Evolutionary conservation across 1,140 invertebrate species (phyloP), one percentile per base, ranked within the genome.

Genomic region (Nephotettix cincticeps): DNA sequence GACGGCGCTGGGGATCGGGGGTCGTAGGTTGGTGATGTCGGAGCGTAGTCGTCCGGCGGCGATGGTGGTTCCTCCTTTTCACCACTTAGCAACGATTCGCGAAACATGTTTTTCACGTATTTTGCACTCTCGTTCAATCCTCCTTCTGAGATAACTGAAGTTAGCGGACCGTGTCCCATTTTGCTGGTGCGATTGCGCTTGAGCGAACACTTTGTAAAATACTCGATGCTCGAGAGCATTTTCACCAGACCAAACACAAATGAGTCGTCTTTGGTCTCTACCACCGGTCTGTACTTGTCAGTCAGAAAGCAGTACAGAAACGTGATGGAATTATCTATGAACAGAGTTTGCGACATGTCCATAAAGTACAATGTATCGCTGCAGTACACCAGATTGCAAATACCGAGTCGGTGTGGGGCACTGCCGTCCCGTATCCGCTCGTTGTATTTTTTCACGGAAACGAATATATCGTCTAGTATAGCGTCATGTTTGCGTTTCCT

Each of bases 291-390:
- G 23, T 27, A 61, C 23, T 29, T 61, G 14, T 61, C 56, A 6
- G 56, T 61, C 56, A 61, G 23, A 9, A 61, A 25, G n/a, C 56
- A 61, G 56, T 61, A 61, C 1, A 61, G 13, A n/a, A 21, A 61
- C 27, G 56, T 61, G 9, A 61, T 9, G 2, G 23, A 61, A 28
- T 61, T 61, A 25, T 61, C 56, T 21, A 61, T n/a, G 23, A 61
- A 61, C 27, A 29, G 23, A 9, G 6, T 2, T 29, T 29, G 2
- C 2, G 56, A 61, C 56, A 61, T 13, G 13, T 13, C 23, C 25
- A 61, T 25, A 23, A 61, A 61, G 23, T 61, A 61, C 27, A 27
- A 14, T 25, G 27, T 61, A n/a, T 61, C 21, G n/a, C 56, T 61
- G 56, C 47, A 51, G 56, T 27, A 61, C 4, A 61, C n/a, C 21